A percentile compares a stretch with the other conserved stretches of the same genome.
Evolutionary conservation across 2,888 invertebrate genomes (phyloP).

Genomic region (Phengaris alcon): DNA sequence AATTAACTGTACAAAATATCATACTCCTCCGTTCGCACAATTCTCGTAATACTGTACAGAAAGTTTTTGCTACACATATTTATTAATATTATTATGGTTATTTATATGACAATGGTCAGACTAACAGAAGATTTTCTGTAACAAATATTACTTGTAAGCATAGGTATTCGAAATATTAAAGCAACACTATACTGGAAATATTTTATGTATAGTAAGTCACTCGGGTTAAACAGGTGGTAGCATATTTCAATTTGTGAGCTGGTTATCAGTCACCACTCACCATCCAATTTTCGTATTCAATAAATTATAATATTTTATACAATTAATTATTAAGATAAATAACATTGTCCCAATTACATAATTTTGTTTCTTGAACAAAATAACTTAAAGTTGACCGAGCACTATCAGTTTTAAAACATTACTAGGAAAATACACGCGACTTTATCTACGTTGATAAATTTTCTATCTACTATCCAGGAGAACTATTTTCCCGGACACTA

Average conservation of each 20-base stretch:
- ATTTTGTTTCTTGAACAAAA: constrained; percentile 5
- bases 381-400: not conserved
- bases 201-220: too few relatives aligned
- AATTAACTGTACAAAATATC: too few relatives aligned
- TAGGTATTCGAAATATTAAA: too few relatives aligned
- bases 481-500: too few relatives aligned
- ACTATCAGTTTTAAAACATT: not conserved
- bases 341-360: constrained; percentile 19
- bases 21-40: too few relatives aligned
- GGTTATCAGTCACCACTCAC: not conserved
- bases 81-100: too few relatives aligned
- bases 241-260: not conserved
- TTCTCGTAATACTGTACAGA: too few relatives aligned
- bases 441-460: not conserved
- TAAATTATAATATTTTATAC: constrained; percentile 3
- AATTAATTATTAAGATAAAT: constrained; percentile 19
- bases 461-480: not conserved
- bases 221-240: not conserved
- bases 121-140: too few relatives aligned
- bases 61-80: too few relatives aligned
- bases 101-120: too few relatives aligned
- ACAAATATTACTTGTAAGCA: too few relatives aligned
- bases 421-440: constrained; percentile 13
- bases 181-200: too few relatives aligned
- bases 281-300: constrained; percentile 4